Evolutionary conservation across 2,797 vertebrate genomes (phyloP).

Genomic region (Halcyon chelicuti): DNA sequence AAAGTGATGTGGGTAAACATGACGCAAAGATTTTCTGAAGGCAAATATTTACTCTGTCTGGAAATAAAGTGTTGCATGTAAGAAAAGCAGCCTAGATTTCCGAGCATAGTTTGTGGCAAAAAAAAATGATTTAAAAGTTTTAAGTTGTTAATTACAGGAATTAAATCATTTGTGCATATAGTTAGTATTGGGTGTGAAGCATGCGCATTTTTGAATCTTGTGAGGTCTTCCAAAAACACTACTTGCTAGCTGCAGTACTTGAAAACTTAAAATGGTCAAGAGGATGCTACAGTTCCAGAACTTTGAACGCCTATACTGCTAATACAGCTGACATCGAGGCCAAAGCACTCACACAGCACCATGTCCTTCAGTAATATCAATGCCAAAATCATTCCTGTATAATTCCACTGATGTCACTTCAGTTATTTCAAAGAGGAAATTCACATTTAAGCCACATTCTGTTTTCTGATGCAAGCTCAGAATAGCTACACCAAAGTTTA

Average conservation of each 20-base stretch:
- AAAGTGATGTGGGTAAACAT: conserved; percentile 20
- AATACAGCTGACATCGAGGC: conserved; percentile 72
- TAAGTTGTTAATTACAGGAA: conserved; percentile 13
- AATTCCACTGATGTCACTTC: conserved; percentile 72
- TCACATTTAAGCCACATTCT: conserved; percentile 57
- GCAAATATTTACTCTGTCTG: conserved; percentile 40
- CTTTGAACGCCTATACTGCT: conserved; percentile 59
- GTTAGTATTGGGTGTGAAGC: not conserved
- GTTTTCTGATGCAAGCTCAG: conserved; percentile 54
- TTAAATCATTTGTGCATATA: conserved; percentile 24
- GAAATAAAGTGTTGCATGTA: conserved; percentile 14
- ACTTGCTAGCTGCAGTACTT: not conserved
- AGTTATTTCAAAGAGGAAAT: conserved; percentile 66
- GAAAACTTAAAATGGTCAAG: conserved; percentile 3
- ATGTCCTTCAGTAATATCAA: conserved; percentile 63
- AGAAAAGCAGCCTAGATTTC: conserved; percentile 72
- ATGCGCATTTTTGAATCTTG: conserved; percentile 22
- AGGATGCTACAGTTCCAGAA: conserved; percentile 63
- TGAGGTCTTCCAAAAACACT: conserved; percentile 51
- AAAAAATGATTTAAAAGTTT: conserved; percentile 23
- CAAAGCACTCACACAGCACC: conserved; percentile 69
- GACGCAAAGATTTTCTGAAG: conserved; percentile 14
- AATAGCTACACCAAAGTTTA: conserved; percentile 46
- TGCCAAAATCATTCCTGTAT: conserved; percentile 68
- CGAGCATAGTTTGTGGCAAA: conserved; percentile 43